These are phyloP conservation scores for Crotophaga sulcirostris DNA, from an alignment of 2,113 vertebrate species.

Conservation along the genomic window DNA sequence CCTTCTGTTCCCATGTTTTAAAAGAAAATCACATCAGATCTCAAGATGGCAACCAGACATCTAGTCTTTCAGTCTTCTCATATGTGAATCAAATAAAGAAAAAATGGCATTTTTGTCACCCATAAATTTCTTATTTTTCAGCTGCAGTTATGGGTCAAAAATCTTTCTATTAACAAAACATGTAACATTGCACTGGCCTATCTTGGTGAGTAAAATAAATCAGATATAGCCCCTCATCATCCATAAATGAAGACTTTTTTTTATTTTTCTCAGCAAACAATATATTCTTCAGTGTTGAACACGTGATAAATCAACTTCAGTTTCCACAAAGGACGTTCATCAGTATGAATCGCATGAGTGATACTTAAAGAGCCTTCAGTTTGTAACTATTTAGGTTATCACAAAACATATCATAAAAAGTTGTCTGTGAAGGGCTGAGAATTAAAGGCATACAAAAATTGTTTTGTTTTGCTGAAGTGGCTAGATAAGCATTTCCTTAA, in stretches of 20 bases:
- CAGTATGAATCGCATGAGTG: background rate
- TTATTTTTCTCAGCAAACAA: background rate
- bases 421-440: accelerated
- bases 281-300: background rate
- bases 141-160: background rate
- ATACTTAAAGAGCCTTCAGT: background rate
- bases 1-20: background rate
- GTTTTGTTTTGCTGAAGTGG: background rate
- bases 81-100: background rate
- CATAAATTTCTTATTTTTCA: background rate
- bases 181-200: background rate
- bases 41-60: background rate
- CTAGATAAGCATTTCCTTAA: background rate
- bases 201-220: background rate
- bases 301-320: background rate
- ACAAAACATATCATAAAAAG: background rate
- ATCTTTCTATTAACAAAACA: background rate
- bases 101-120: background rate
- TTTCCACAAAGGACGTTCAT: background rate
- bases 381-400: background rate
- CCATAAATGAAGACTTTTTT: background rate
- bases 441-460: background rate
- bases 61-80: background rate
- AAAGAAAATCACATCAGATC: background rate
- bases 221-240: background rate